Base-by-base conservation (phyloP, 2,888 invertebrate species). In the Drosophila yooni region DNA sequence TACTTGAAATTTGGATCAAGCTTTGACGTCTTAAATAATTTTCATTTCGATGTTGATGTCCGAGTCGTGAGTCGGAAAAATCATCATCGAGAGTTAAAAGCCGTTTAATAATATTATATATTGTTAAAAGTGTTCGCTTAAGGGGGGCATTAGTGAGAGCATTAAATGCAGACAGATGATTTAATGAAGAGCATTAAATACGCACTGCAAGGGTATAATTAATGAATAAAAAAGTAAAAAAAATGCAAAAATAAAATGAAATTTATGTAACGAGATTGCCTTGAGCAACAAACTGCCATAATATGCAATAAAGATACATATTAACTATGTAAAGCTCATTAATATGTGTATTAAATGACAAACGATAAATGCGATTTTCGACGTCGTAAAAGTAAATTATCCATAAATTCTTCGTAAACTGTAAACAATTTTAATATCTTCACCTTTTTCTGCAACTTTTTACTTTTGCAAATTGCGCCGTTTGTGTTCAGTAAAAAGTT, bases 401-500 rank as follows among this genome's bases (percentile, higher is more conserved):
- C 61, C 68, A 76, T 74, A 86, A 72, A 81, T 71, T 73, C 48
- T 52, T 36, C 38, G 40, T 8, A 34, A 65, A 54, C 50, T 70
- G 53, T 36, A 67, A 75, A 68, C 69, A 61, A 33, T 78, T 75
- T 74, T 21, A 62, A 67, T 40, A 51, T 52, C 29, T 53, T 36
- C 56, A 70, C 62, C 46, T 36, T 40, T 36, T 56, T 7, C 18
- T 34, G 3, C 38, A 25, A 59, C 27, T 29, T 34, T 33, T 50
- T 54, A 10, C 3, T 18, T 25, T 18, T 10, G n/a, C 21, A 73
- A 53, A 69, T 79, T 74, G 74, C 60, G 70, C 80, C 81, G 46
- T 58, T 66, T 82, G 86, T 88, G 83, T 83, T 88, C 70, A 73
- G 57, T 68, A 64, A 67, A 72, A 79, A 79, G 65, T 78, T 82